phyloP scores from a whole-genome alignment of 1,140 invertebrate species.

The Fopius arisanus region DNA sequence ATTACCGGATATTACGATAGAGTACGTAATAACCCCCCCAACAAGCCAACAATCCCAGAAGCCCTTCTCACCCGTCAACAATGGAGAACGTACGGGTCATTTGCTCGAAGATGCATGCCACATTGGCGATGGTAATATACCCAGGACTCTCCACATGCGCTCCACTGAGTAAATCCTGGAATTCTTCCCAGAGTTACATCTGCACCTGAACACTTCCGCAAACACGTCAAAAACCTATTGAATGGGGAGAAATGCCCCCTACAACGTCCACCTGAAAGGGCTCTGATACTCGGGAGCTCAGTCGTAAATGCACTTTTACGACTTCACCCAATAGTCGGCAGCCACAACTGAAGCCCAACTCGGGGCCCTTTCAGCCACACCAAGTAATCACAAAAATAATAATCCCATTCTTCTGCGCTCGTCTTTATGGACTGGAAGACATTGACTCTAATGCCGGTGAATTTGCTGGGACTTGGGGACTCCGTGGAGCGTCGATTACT shows the following conservation, averaged over 20 bases:
- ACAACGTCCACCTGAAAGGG: background rate
- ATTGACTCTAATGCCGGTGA: background rate
- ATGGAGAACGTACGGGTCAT: background rate
- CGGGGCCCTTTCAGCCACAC: background rate
- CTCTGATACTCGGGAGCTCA: background rate
- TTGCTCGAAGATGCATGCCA: background rate
- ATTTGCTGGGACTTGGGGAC: background rate
- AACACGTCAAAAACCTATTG: background rate
- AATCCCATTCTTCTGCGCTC: background rate
- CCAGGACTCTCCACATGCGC: background rate
- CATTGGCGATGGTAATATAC: background rate
- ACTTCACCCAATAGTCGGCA: background rate
- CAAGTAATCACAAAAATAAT: background rate
- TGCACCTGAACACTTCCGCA: background rate
- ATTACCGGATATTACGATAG: constrained; percentile 1
- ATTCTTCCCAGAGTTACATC: background rate
- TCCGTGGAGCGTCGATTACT: constrained; percentile 13
- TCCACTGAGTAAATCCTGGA: background rate
- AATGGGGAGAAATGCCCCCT: background rate
- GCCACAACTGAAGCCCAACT: background rate
- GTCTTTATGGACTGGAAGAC: background rate
- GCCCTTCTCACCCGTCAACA: background rate
- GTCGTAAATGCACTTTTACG: background rate
- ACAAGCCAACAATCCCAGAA: background rate
- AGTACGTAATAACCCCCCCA: constrained; percentile 2